Evolutionary conservation across 2,888 invertebrate species (phyloP).

Genomic region (Lacanobia wlatinum): DNA sequence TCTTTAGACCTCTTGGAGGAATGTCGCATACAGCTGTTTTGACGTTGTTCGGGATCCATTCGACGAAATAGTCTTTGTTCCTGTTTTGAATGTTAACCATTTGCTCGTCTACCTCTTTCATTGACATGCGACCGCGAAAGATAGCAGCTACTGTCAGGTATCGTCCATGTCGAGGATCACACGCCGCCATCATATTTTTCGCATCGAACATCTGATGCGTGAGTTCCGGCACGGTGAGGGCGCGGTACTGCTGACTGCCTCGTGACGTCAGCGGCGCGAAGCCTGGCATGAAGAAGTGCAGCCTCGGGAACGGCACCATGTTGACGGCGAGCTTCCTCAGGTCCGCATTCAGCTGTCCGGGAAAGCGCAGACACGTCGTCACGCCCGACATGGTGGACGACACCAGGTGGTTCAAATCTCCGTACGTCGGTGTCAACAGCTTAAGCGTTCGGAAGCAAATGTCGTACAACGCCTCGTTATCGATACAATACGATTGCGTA

Average conservation of each 20-base stretch:
- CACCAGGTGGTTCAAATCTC: conserved; percentile 92
- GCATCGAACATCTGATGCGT: conserved; percentile 98
- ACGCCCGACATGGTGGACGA: conserved; percentile 85
- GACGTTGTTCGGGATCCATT: conserved; percentile 95
- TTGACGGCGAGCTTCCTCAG: conserved; percentile 89
- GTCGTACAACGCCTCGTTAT: conserved; percentile 94
- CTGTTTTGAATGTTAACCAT: conserved; percentile 95
- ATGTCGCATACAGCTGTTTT: conserved; percentile 96
- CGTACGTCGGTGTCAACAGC: conserved; percentile 93
- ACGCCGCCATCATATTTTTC: conserved; percentile 99
- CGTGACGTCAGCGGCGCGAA: conserved; percentile 93
- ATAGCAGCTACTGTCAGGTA: conserved; percentile 97
- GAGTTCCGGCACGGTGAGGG: conserved; percentile 96
- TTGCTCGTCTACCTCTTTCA: conserved; percentile 97
- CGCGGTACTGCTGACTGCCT: conserved; percentile 95
- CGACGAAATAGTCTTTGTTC: conserved; percentile 94
- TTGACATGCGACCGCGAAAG: conserved; percentile 97
- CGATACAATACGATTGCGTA: conserved; percentile 92
- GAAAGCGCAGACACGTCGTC: conserved; percentile 84
- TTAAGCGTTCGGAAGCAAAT: conserved; percentile 94
- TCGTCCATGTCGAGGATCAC: conserved; percentile 96
- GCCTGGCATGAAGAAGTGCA: conserved; percentile 91
- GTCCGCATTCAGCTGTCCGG: conserved; percentile 93
- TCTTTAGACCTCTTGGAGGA: conserved; percentile 93
- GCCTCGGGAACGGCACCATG: conserved; percentile 93